Percentiles rank a stretch among this genome's conserved stretches.
phyloP scores from a whole-genome alignment of 1,140 invertebrate genomes.

The Parapsyche elsis region DNA sequence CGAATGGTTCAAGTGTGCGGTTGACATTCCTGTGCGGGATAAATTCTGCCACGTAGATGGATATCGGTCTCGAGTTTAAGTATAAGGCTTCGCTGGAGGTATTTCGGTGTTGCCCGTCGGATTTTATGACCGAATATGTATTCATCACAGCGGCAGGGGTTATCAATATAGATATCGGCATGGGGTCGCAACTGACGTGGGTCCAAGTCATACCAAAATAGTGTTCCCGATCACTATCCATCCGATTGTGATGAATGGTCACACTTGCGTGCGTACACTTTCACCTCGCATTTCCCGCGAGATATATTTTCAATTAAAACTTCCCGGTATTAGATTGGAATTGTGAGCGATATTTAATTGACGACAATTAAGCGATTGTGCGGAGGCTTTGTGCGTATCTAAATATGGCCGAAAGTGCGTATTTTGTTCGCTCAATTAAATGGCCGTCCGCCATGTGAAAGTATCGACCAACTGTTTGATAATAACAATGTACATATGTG shows the following conservation, averaged over 20 bases:
- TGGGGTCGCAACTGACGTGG: constrained; percentile 14
- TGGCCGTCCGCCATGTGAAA: too few relatives aligned
- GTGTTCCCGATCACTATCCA: constrained; percentile 11
- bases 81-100: not conserved
- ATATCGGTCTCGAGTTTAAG: not conserved
- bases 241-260: constrained; percentile 19
- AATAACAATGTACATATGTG: too few relatives aligned
- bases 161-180: constrained; percentile 23
- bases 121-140: constrained; percentile 21
- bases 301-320: constrained; percentile 34
- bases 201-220: constrained; percentile 1
- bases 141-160: constrained; percentile 8
- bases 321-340: not conserved
- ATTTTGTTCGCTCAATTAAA: too few relatives aligned
- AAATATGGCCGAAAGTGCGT: too few relatives aligned
- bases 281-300: not conserved
- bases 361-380: too few relatives aligned
- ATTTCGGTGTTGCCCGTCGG: not conserved
- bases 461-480: too few relatives aligned
- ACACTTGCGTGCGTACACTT: not conserved
- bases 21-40: too few relatives aligned
- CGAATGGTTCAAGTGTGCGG: too few relatives aligned
- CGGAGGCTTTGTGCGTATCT: too few relatives aligned
- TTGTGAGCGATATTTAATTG: too few relatives aligned
- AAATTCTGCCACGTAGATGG: too few relatives aligned